Percentiles rank a stretch among this genome's conserved stretches.
These are phyloP conservation scores for Pyrrhia umbra DNA, from an alignment of 2,888 invertebrate species.

Conservation along the genomic window DNA sequence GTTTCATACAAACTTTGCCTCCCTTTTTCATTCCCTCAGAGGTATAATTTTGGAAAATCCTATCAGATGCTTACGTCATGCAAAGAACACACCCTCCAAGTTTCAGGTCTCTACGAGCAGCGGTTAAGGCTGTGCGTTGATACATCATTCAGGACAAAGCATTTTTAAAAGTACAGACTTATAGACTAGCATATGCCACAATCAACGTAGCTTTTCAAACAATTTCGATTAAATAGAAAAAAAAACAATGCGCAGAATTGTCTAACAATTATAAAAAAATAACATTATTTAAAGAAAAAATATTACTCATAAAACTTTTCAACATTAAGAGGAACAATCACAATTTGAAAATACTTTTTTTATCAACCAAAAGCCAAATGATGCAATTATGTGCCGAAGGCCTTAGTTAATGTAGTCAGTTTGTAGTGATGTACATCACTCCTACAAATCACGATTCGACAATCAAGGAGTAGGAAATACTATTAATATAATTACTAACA, in stretches of 20 bases:
- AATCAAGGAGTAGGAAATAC: conserved; percentile 60
- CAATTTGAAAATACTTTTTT: conserved; percentile 25
- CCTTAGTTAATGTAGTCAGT: conserved; percentile 38
- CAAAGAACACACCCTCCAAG: too few relatives aligned
- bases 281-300: conserved; percentile 2
- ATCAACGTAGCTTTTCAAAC: background rate
- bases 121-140: too few relatives aligned
- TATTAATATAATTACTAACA: conserved; percentile 56
- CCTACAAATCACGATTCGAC: conserved; percentile 52
- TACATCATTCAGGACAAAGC: too few relatives aligned
- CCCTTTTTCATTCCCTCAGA: too few relatives aligned
- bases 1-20: too few relatives aligned
- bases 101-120: too few relatives aligned
- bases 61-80: too few relatives aligned
- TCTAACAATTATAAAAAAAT: background rate
- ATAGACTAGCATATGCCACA: too few relatives aligned
- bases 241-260: background rate
- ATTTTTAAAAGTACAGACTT: too few relatives aligned
- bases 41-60: too few relatives aligned
- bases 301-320: conserved; percentile 11
- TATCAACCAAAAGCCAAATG: conserved; percentile 25
- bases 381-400: conserved; percentile 56
- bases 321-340: conserved; percentile 44
- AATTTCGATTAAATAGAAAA: background rate
- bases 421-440: conserved; percentile 41